These are phyloP conservation scores for Smutsia temminckii DNA, from an alignment of 2,797 vertebrate species.

Conservation along the genomic window DNA sequence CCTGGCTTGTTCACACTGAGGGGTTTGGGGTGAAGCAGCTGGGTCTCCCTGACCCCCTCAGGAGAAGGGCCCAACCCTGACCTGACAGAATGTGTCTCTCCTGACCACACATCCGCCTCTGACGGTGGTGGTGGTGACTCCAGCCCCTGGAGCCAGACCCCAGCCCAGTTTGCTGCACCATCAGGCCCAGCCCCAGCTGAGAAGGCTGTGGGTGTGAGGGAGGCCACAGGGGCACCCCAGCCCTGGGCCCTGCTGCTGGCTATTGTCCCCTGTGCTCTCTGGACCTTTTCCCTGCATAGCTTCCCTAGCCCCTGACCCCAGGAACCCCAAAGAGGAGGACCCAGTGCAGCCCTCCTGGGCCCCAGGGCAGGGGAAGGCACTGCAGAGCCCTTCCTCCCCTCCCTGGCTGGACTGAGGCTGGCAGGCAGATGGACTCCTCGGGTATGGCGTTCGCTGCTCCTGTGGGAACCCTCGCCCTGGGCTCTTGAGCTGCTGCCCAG, in stretches of 20 bases:
- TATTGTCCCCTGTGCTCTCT: not conserved
- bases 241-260: not conserved
- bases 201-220: not conserved
- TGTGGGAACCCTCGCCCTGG: fast-evolving
- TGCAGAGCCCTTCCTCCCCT: not conserved
- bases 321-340: not conserved
- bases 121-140: not conserved
- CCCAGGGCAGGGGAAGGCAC: not conserved
- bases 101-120: not conserved
- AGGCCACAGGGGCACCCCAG: fast-evolving
- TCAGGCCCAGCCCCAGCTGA: not conserved
- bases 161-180: not conserved
- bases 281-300: not conserved
- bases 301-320: not conserved
- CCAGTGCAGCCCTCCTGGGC: not conserved
- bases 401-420: not conserved
- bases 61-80: not conserved
- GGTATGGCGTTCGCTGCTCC: not conserved
- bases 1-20: not conserved
- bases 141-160: not conserved
- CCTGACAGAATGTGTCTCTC: not conserved
- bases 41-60: not conserved
- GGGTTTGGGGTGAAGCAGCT: not conserved
- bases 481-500: not conserved
- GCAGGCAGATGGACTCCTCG: not conserved